Evolutionary conservation across 2,113 vertebrate genomes (phyloP).

Genomic region (Neodon shergylaensis): DNA sequence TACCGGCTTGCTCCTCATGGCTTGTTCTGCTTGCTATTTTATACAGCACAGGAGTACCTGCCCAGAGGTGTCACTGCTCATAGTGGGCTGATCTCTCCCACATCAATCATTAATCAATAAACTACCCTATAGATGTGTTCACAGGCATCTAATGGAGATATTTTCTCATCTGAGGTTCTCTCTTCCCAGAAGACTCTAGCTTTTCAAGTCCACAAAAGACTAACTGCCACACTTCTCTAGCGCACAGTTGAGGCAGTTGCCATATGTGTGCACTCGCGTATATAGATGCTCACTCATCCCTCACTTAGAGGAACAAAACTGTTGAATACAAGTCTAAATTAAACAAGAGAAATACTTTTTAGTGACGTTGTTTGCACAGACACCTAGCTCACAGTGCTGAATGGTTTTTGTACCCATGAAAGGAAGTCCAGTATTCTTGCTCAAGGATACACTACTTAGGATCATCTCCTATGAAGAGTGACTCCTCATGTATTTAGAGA

Average conservation of each 20-base stretch:
- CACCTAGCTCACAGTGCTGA: neutral
- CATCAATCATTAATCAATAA: neutral
- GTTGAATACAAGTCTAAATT: neutral
- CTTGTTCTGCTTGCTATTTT: neutral
- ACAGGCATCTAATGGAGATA: neutral
- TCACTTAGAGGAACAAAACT: neutral
- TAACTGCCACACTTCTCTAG: neutral
- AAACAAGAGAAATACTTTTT: neutral
- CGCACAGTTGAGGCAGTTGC: neutral
- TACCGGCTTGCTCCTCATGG: neutral
- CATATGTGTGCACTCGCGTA: fast-evolving
- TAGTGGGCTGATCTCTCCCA: neutral
- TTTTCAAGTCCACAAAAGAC: neutral
- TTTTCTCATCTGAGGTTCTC: neutral
- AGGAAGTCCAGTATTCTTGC: neutral
- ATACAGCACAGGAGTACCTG: neutral
- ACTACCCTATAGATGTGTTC: neutral
- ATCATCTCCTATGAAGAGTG: neutral
- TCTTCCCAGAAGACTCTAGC: neutral
- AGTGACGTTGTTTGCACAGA: neutral
- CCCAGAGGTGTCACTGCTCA: neutral
- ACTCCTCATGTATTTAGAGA: neutral
- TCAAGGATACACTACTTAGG: neutral
- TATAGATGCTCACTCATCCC: neutral
- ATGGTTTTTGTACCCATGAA: fast-evolving